Base-by-base conservation (phyloP, 2,797 vertebrate genomes). In the Poeciliopsis gracilis region DNA sequence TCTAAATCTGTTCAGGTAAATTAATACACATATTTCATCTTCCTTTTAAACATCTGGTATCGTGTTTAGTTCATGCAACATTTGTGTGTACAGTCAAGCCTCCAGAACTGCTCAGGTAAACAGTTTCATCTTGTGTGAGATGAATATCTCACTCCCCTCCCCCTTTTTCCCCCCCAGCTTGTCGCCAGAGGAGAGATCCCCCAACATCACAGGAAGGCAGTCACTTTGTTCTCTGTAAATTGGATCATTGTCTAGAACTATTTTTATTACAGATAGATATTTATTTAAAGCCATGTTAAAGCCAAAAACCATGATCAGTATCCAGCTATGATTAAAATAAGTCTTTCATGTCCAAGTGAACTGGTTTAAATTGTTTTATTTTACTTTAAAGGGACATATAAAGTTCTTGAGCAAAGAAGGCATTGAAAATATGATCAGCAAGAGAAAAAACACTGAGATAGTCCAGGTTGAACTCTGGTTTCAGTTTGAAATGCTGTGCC, bases 1-100 rank as follows among this genome's bases (percentile, higher is more conserved):
- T 66, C 79, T 84, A 86, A 80, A 78, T 87, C 75, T 76, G 77
- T 67, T 89, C 81, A 11, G 20, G 72, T 86, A 78, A 89, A 88
- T 90, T 87, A 87, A 86, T 80, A 83, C 41, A 81, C 85, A 90
- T 86, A 88, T 85, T 87, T 86, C 13, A 18, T 16, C 77, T 77
- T 72, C 82, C 76, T 63, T 73, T 77, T 85, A 67, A 61, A 76
- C 83, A 78, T 75, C 66, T 69, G 78, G 55, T 77, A 78, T 83
- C 79, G 80, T 71, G 63, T 75, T 71, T 73, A 28, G 73, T 83
- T 78, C 73, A 55, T 86, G 82, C 63, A 72, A 87, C 86, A 86
- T 90, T 90, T 84, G 80, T 83, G 84, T 79, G 86, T 77, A 77
- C 83, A 76, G 84, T 79, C 75, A 81, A 82, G 53, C 80, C 70